These are phyloP conservation scores for Cryptus viduatorius DNA, from an alignment of 2,888 invertebrate genomes.

Conservation along the genomic window DNA sequence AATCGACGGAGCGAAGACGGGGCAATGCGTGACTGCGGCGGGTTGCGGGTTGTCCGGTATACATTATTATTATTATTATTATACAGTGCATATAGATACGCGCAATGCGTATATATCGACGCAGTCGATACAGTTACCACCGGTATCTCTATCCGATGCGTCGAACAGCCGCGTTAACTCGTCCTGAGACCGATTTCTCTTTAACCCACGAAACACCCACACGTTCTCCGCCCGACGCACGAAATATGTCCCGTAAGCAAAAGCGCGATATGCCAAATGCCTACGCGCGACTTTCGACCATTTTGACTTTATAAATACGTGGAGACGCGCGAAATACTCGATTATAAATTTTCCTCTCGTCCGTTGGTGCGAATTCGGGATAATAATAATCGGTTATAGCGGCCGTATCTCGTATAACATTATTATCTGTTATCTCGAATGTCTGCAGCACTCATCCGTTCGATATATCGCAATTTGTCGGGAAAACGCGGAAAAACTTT, in stretches of 20 bases:
- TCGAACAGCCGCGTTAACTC: conserved; percentile 42
- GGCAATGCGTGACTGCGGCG: conserved; percentile 17
- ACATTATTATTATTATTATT: too few species aligned
- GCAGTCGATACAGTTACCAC: conserved; percentile 31
- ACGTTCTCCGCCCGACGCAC: conserved; percentile 30
- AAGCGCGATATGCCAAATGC: not conserved
- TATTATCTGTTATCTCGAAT: not conserved
- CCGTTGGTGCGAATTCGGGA: too few species aligned
- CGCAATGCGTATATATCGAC: not conserved
- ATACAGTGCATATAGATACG: conserved; percentile 1
- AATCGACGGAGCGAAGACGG: conserved; percentile 32
- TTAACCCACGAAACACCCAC: conserved; percentile 71
- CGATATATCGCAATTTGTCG: conserved; percentile 19
- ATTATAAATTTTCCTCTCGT: conserved; percentile 6
- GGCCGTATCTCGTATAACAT: not conserved
- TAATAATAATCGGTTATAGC: not conserved
- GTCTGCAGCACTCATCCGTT: not conserved
- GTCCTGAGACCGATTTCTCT: conserved; percentile 76
- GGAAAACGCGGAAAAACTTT: not conserved
- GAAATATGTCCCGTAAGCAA: conserved; percentile 11
- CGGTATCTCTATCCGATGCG: conserved; percentile 18
- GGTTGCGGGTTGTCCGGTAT: not conserved
- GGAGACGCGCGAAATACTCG: conserved; percentile 25
- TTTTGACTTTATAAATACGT: not conserved
- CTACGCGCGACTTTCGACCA: not conserved